These are phyloP conservation scores for Grus americana DNA, from an alignment of 2,113 vertebrate genomes.

Conservation along the genomic window DNA sequence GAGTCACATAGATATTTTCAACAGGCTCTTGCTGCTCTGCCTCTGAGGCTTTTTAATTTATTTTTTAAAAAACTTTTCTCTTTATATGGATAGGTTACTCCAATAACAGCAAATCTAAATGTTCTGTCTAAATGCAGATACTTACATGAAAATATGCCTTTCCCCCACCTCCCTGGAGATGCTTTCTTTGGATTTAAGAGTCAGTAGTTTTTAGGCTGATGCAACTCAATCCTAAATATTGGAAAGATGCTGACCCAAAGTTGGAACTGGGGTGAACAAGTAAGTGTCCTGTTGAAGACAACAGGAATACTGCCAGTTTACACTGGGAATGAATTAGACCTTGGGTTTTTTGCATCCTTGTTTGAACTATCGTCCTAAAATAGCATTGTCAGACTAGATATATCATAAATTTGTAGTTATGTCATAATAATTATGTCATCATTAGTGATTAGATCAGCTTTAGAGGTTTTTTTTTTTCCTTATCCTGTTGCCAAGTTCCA, in stretches of 20 bases:
- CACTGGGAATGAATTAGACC: background rate
- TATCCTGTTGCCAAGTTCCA: background rate
- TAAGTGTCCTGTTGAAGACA: background rate
- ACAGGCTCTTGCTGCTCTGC: background rate
- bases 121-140: background rate
- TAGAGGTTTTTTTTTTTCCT: background rate
- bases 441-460: constrained; percentile 9
- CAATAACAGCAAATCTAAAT: background rate
- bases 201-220: background rate
- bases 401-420: background rate
- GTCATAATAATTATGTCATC: constrained; percentile 4
- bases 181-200: background rate
- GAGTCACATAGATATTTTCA: background rate
- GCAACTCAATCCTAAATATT: background rate
- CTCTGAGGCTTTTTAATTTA: background rate
- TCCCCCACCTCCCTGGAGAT: background rate
- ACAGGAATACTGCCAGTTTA: background rate
- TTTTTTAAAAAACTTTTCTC: background rate
- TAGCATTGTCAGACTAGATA: background rate
- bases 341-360: background rate
- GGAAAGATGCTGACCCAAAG: background rate
- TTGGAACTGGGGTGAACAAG: background rate
- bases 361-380: background rate
- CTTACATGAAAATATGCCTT: background rate
- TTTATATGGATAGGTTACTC: background rate